phyloP scores from a whole-genome alignment of 2,888 invertebrate species.

The Melinopterus prodromus region DNA sequence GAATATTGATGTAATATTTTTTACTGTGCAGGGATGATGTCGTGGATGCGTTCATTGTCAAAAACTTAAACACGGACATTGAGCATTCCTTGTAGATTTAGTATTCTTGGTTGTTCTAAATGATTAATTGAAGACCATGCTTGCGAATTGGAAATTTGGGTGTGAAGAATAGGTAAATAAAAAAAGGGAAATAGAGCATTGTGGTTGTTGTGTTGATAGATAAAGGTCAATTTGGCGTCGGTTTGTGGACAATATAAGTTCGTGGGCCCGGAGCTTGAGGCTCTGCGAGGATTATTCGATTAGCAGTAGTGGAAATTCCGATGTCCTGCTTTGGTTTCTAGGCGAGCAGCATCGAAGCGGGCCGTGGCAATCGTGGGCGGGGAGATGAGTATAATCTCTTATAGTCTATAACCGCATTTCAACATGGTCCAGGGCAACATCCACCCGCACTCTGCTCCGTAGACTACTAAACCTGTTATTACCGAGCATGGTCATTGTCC shows the following conservation, averaged over 20 bases:
- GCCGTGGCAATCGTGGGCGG: slow-evolving; percentile 45
- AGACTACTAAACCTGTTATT: slow-evolving; percentile 58
- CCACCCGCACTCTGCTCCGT: slow-evolving; percentile 54
- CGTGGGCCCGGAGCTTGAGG: not conserved
- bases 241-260: not conserved
- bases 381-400: slow-evolving; percentile 48
- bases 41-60: too few relatives aligned
- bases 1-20: too few relatives aligned
- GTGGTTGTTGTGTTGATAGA: not conserved
- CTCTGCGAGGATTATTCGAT: slow-evolving; percentile 6
- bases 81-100: too few relatives aligned
- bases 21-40: too few relatives aligned
- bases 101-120: too few relatives aligned
- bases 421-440: slow-evolving; percentile 51
- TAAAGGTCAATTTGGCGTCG: not conserved
- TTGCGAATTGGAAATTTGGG: too few relatives aligned
- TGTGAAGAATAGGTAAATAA: too few relatives aligned
- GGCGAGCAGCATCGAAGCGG: slow-evolving; percentile 28
- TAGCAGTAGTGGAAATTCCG: slow-evolving; percentile 35
- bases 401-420: slow-evolving; percentile 49
- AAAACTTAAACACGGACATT: too few relatives aligned
- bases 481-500: slow-evolving; percentile 55
- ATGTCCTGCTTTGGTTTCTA: slow-evolving; percentile 26
- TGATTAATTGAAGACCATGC: too few relatives aligned
- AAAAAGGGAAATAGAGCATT: too few relatives aligned